phyloP scores from a whole-genome alignment of 2,113 vertebrate species.

The Semnopithecus entellus region DNA sequence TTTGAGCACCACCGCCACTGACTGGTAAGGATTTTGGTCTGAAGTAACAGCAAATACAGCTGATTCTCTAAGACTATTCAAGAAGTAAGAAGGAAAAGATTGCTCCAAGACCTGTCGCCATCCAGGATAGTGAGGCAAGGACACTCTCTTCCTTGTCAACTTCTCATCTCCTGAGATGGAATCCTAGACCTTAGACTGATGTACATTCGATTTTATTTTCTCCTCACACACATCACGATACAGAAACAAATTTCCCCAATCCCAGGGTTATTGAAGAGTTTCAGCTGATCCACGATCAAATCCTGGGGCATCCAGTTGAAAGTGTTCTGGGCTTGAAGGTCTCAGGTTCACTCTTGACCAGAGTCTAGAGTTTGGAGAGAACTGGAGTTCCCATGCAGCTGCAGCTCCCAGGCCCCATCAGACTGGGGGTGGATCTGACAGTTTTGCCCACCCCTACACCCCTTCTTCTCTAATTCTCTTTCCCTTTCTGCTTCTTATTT shows the following conservation, averaged over 20 bases:
- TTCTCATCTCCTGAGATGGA: background rate
- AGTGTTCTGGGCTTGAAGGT: background rate
- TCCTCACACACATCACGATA: background rate
- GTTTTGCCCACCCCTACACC: too few species aligned
- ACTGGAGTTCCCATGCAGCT: rapidly evolving
- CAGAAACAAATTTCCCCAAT: background rate
- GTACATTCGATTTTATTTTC: background rate
- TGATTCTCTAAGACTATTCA: background rate
- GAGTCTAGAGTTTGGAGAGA: background rate
- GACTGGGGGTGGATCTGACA: background rate
- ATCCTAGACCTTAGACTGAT: background rate
- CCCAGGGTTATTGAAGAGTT: background rate
- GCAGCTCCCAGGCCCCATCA: background rate
- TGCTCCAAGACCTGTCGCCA: background rate
- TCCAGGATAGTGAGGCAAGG: background rate
- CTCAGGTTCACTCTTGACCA: background rate
- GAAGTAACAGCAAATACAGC: background rate
- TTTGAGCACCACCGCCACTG: background rate
- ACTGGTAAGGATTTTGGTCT: background rate
- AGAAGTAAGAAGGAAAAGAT: background rate
- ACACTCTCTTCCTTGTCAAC: background rate
- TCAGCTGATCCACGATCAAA: background rate
- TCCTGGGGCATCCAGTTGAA: background rate
- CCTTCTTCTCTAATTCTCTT: background rate
- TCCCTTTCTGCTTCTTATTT: background rate